Conservation (phyloP, 2,797 vertebrate species). For the Melanotaenia boesemani region DNA sequence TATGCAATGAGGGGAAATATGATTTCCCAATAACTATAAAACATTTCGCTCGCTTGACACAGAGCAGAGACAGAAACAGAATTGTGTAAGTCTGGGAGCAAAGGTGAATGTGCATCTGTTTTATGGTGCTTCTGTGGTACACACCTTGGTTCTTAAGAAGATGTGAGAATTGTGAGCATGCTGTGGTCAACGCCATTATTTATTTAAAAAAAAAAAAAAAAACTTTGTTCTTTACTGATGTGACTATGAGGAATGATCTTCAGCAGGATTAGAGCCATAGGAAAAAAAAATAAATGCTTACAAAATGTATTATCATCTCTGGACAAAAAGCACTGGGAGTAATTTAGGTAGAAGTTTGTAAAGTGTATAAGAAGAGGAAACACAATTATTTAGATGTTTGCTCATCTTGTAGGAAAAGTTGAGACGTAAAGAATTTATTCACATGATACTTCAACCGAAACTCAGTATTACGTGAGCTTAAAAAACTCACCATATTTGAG, state of each 20-base stretch:
- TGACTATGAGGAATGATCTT: neutral
- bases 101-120: constrained; percentile 11
- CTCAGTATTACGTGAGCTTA: constrained; percentile 10
- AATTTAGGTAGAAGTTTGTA: too few relatives aligned
- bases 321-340: too few relatives aligned
- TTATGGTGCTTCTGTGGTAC: constrained; percentile 26
- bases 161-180: neutral
- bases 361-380: neutral
- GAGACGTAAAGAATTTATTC: neutral
- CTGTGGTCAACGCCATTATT: neutral
- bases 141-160: neutral
- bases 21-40: constrained; percentile 23
- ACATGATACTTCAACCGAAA: constrained; percentile 39
- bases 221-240: neutral
- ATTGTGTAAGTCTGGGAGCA: neutral
- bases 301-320: too few relatives aligned
- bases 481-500: constrained; percentile 15
- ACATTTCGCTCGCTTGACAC: neutral
- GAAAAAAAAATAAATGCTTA: neutral
- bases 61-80: neutral
- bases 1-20: constrained; percentile 43
- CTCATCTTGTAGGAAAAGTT: neutral
- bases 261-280: neutral
- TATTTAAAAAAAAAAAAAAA: neutral
- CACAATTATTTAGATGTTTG: neutral